These are phyloP conservation scores for Percina caprodes DNA, from an alignment of 2,113 vertebrate species.

Conservation along the genomic window DNA sequence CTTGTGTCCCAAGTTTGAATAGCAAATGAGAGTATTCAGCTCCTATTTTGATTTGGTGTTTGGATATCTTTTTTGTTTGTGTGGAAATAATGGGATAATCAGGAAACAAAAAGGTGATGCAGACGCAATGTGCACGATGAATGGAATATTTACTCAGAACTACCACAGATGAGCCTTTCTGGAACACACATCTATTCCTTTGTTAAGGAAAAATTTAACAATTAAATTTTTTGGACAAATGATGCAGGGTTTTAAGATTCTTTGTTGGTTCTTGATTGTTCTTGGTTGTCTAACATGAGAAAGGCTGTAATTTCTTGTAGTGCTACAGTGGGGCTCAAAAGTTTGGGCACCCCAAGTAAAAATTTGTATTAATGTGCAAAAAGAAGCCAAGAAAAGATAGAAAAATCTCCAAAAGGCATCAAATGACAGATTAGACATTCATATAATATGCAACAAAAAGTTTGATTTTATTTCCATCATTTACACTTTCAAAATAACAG, in stretches of 20 bases:
- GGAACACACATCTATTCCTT: background rate
- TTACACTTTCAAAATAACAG: too few relatives aligned
- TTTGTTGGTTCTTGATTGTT: too few relatives aligned
- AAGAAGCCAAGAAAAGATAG: too few relatives aligned
- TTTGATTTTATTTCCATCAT: too few relatives aligned
- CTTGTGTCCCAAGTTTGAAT: slow-evolving; percentile 85
- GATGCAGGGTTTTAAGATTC: background rate
- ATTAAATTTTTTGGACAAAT: too few relatives aligned
- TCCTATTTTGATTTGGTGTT: slow-evolving; percentile 75
- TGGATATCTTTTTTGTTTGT: slow-evolving; percentile 49
- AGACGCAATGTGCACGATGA: slow-evolving; percentile 38
- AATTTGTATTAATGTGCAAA: too few relatives aligned
- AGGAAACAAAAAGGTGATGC: slow-evolving; percentile 67
- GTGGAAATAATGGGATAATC: slow-evolving; percentile 57
- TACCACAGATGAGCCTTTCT: slow-evolving; percentile 31
- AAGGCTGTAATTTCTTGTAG: background rate
- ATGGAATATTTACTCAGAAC: slow-evolving; percentile 48
- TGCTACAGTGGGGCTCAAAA: too few relatives aligned
- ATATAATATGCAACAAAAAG: too few relatives aligned
- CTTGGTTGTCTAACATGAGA: background rate
- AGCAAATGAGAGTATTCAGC: slow-evolving; percentile 82
- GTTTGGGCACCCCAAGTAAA: too few relatives aligned
- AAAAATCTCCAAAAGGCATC: too few relatives aligned
- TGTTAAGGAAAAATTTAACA: background rate
- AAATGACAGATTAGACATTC: too few relatives aligned